These are phyloP conservation scores for Balaeniceps rex DNA, from an alignment of 2,113 vertebrate genomes.

Conservation along the genomic window DNA sequence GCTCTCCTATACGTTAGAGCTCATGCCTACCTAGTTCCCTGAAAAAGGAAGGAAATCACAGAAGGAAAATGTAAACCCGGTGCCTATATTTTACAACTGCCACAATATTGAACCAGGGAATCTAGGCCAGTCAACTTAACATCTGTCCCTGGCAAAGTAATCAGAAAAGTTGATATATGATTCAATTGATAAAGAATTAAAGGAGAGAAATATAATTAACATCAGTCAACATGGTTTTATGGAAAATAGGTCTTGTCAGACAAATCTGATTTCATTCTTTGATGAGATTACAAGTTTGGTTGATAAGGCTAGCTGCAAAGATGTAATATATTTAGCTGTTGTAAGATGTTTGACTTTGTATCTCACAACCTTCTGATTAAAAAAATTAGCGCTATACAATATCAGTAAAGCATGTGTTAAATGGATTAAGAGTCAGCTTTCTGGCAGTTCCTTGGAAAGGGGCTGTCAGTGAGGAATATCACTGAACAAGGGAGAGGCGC, in stretches of 20 bases:
- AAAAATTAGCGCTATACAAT: constrained; percentile 25
- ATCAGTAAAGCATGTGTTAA: not conserved
- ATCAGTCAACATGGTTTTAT: constrained; percentile 26
- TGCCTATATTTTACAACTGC: not conserved
- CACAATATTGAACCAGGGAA: not conserved
- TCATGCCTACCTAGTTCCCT: not conserved
- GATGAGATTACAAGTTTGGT: constrained; percentile 51
- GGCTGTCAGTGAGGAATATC: not conserved
- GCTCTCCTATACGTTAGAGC: not conserved
- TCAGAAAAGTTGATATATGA: not conserved
- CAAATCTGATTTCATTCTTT: constrained; percentile 48
- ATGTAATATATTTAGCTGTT: constrained; percentile 36
- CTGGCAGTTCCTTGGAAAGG: not conserved
- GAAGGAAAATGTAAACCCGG: not conserved
- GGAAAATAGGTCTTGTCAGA: constrained; percentile 51
- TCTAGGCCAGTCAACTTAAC: constrained; percentile 14
- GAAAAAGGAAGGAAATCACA: not conserved
- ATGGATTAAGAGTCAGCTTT: not conserved
- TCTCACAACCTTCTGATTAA: constrained; percentile 42
- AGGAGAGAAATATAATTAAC: constrained; percentile 42
- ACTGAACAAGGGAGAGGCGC: not conserved
- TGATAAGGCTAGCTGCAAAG: constrained; percentile 40
- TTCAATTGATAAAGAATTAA: constrained; percentile 42
- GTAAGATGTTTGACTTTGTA: constrained; percentile 39
- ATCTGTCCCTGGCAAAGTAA: not conserved